A percentile compares a stretch with the other conserved stretches of the same genome.
Conservation (phyloP, 2,113 vertebrate genomes). For the Clarias batrachus region DNA sequence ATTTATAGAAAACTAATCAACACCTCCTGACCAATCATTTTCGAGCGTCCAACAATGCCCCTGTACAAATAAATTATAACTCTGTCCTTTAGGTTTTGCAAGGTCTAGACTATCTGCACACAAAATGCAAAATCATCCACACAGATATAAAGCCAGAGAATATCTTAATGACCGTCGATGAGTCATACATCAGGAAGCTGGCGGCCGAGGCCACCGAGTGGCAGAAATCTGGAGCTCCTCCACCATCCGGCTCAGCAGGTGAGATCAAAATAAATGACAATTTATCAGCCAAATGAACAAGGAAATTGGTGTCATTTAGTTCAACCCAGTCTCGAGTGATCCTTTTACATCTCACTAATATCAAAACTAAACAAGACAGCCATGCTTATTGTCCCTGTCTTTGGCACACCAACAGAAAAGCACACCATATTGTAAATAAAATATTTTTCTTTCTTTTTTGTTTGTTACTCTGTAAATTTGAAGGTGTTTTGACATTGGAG, state of each 20-base stretch:
- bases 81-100: conserved; percentile 82
- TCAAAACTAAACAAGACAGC: neutral
- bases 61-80: neutral
- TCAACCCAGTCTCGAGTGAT: neutral
- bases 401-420: neutral
- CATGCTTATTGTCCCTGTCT: neutral
- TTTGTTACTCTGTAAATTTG: neutral
- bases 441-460: neutral
- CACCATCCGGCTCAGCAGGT: conserved; percentile 96
- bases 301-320: neutral
- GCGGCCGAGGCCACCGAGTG: conserved; percentile 94
- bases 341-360: neutral
- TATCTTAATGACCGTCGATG: conserved; percentile 90
- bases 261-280: conserved; percentile 6
- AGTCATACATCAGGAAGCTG: conserved; percentile 88
- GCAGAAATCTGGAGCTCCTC: conserved; percentile 89
- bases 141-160: conserved; percentile 98
- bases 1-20: neutral
- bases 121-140: conserved; percentile 95
- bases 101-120: conserved; percentile 93
- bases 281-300: neutral
- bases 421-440: neutral
- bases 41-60: neutral
- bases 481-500: neutral
- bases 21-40: neutral